Base-by-base conservation (phyloP, 1,140 invertebrate genomes). In the Micrasema longulum region DNA sequence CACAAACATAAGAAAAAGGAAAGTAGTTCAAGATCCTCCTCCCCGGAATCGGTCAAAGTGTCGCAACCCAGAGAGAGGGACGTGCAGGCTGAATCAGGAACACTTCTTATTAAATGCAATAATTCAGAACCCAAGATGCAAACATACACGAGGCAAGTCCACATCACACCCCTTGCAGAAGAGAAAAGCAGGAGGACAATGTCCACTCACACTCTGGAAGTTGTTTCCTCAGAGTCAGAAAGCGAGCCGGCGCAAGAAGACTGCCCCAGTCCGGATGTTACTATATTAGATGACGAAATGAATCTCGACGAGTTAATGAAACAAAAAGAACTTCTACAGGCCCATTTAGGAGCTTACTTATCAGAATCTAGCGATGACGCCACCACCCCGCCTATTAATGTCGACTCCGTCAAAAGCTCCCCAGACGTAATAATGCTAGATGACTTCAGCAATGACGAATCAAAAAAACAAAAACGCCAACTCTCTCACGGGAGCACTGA, bases 241-340 rank as follows among this genome's bases (percentile, higher is more conserved):
- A 89, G 89, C 76, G 89, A 89, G 77, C 87, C 88, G 69, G 88
- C 88, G 72, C 79, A 91, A 76, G 86, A 90, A 63, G 92, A 93
- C 78, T 88, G 89, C 74, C 91, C 91, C 74, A 93, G 91, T 72
- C 92, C 92, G 26, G 91, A 93, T 77, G 87, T 93, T 63, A 87
- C 88, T 5, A 88, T 93, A 23, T 90, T 93, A 64, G 93, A 95
- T 80, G 93, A 95, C 78, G 94, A 95, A 76, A 90, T 95, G 69
- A 94, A 95, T 81, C 81, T 95, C 6, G 94, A 95, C 79, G 94
- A 95, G 73, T 82, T 96, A 69, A 95, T 95, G 93, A 91, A 91
- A 77, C 93, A 95, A 81, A 95, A 95, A 83, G 93, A 92, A 79
- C 76, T 90, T 16, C 79, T 91, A 65, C 89, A 91, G 79, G 89